Percentiles rank a stretch among this genome's conserved stretches.
Evolutionary conservation across 2,888 invertebrate species (phyloP).

Genomic region (Xylota sylvarum): DNA sequence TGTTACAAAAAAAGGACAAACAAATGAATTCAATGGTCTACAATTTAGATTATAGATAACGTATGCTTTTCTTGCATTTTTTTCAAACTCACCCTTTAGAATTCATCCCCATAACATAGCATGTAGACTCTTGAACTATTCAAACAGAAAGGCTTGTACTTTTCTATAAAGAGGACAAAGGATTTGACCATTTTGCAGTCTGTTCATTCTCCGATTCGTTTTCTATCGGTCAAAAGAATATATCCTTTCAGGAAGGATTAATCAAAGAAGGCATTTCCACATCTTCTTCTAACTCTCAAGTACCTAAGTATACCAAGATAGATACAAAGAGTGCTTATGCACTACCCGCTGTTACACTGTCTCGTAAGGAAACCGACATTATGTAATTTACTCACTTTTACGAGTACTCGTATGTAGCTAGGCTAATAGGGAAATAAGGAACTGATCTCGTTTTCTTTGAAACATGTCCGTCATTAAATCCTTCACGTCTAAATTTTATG

Average conservation of each 20-base stretch:
- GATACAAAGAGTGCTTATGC: too few relatives aligned
- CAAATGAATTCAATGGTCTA: not conserved
- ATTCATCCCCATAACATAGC: slow-evolving; percentile 5
- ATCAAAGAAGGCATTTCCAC: too few relatives aligned
- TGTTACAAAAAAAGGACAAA: not conserved
- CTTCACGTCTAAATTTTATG: too few relatives aligned
- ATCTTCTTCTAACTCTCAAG: too few relatives aligned
- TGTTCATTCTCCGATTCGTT: not conserved
- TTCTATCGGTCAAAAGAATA: not conserved
- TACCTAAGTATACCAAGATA: too few relatives aligned
- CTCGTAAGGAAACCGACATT: too few relatives aligned
- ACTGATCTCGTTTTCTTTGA: too few relatives aligned
- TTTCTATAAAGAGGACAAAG: not conserved
- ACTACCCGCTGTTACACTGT: too few relatives aligned
- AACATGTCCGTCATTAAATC: too few relatives aligned
- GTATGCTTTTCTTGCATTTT: not conserved
- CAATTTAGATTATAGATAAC: slow-evolving; percentile 39
- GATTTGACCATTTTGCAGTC: slow-evolving; percentile 4
- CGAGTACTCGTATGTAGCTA: too few relatives aligned
- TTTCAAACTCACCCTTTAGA: slow-evolving; percentile 9
- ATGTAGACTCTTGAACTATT: not conserved
- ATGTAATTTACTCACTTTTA: too few relatives aligned
- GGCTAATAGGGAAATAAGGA: too few relatives aligned
- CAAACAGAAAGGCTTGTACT: not conserved
- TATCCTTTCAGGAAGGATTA: not conserved